Evolutionary conservation across 1,140 invertebrate genomes (phyloP), one percentile per base, ranked within the genome.

Genomic region (Chelonus insularis): DNA sequence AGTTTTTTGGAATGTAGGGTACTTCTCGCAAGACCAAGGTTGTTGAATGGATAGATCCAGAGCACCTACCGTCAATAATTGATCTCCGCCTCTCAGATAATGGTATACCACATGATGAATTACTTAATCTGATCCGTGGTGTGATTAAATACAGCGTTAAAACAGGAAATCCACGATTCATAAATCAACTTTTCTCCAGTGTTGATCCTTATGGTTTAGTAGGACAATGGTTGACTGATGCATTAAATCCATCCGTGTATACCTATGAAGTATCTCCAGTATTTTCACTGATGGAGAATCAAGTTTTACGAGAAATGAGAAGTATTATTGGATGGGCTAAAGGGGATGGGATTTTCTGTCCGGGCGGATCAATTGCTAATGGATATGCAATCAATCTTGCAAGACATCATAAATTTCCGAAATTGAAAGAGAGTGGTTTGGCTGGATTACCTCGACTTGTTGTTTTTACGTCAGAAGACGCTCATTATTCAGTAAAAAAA

Each of bases 401-500:
- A 1, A 82, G 96, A 34, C 90, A 92, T 72, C 78, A 87, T 63
- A 73, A 66, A 54, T 74, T 69, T 47, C 77, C 76, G 6, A 59
- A 67, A 57, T 83, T 85, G 7, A 83, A 93, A 86, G 86, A 81
- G 64, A 85, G 86, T 71, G 91, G 92, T 1, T 80, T 93, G 2
- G 85, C 86, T 63, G 84, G 84, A 9, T 76, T 87, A 2, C 86
- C 87, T 7, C 84, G 87, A 23, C 71, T 94, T 36, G 87, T 93
- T 0, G 71, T 94, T 1, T 94, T 93, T 72, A 93, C 92, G 0
- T 95, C 93, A 0, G 90, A 91, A 72, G 91, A 98, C 80, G 91
- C 94, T 11, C 97, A 99, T 78, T 99, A 98, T 76, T 98, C 96
- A 0, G 88, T 97, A 4, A 91, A 93, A 67, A 96, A 95, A 71